Base-by-base conservation (phyloP, 2,797 vertebrate species). In the Amazona finschi region DNA sequence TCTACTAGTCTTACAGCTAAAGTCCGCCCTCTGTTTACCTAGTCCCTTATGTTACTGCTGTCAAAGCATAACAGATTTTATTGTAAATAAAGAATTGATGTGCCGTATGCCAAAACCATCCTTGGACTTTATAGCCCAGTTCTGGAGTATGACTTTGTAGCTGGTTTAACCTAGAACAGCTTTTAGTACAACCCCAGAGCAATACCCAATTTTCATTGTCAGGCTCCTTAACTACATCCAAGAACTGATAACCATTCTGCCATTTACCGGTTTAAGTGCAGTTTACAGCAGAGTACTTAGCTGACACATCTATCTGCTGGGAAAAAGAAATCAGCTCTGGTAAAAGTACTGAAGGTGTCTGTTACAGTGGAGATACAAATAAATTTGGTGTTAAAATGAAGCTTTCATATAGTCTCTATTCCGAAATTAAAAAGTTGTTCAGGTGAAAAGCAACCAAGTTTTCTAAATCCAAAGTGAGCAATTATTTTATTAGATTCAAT, bases 361-460 rank as follows among this genome's bases (percentile, higher is more conserved):
- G 4, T 83, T 60, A 43, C 6, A 28, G 2, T 14, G 27, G 21
- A 70, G 11, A 83, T 15, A 66, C 8, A 78, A 79, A 60, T 50
- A 60, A 55, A 88, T 28, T 30, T 13, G 7, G 2, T 79, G 6
- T 70, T 91, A 31, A 77, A 84, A 75, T 47, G 11, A 38, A 91
- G 50, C 28, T 89, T 87, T 85, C 9, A 4, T 69, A 7, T 60
- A 55, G 4, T 69, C 6, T 49, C 3, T 79, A 12, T 77, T 91
- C 15, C 20, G 71, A 86, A 91, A 67, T 16, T 6, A 9, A 13
- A 28, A 49, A 8, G 43, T 66, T 33, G 2, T 60, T 14, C 55
- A 21, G 15, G 3, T 10, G 39, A 78, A 81, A 83, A 58, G 33
- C 8, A 30, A 4, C 1, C 1, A 1, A 1, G 7, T 64, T 71